phyloP scores from a whole-genome alignment of 2,113 vertebrate genomes.

The Hemichromis elongatus region DNA sequence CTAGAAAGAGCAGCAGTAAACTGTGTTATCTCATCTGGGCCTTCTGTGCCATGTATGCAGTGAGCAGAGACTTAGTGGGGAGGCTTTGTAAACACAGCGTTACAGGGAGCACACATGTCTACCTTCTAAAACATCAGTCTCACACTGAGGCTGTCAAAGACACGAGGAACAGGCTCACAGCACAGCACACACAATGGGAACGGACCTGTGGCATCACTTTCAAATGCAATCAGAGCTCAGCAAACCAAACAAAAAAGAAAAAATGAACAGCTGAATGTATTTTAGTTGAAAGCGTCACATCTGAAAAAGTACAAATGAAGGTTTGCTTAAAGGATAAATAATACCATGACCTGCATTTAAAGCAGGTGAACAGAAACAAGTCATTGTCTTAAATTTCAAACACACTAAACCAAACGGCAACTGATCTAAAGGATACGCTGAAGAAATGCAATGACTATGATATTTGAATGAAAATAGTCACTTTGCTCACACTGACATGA shows the following conservation, averaged over 20 bases:
- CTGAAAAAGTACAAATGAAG: slow-evolving; percentile 7
- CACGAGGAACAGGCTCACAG: slow-evolving; percentile 29
- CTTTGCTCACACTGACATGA: slow-evolving; percentile 47
- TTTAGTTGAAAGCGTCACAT: slow-evolving; percentile 31
- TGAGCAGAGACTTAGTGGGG: slow-evolving; percentile 50
- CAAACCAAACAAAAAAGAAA: slow-evolving; percentile 25
- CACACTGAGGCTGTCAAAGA: slow-evolving; percentile 69
- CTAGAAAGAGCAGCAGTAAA: slow-evolving; percentile 33
- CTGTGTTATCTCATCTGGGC: slow-evolving; percentile 46
- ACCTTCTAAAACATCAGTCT: slow-evolving; percentile 65
- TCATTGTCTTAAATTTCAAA: slow-evolving; percentile 3
- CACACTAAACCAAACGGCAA: background rate
- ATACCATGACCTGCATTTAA: slow-evolving; percentile 28
- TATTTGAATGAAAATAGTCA: slow-evolving; percentile 31
- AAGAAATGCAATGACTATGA: background rate
- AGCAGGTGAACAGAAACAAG: background rate
- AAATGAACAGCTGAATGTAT: slow-evolving; percentile 12
- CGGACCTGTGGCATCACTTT: slow-evolving; percentile 60
- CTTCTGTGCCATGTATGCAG: slow-evolving; percentile 47
- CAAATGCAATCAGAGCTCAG: slow-evolving; percentile 57
- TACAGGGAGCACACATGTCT: slow-evolving; percentile 56
- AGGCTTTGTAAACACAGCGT: slow-evolving; percentile 63
- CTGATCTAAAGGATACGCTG: background rate
- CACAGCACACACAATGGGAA: slow-evolving; percentile 42
- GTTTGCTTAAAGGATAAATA: slow-evolving; percentile 27